Base-by-base conservation (phyloP, 2,888 invertebrate species). In the Lobophora halterata region DNA sequence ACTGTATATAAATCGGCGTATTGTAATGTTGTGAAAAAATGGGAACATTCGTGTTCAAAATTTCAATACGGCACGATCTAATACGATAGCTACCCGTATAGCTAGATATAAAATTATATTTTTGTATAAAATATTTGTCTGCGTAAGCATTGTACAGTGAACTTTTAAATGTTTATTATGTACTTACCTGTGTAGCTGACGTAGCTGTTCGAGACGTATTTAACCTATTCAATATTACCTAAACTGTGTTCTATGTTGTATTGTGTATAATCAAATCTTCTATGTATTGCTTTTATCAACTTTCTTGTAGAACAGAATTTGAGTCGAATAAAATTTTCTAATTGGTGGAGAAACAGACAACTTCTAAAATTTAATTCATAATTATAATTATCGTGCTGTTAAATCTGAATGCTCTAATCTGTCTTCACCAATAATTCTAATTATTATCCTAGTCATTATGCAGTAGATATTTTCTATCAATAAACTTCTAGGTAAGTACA, bases 111-210 rank as follows among this genome's bases (percentile, higher is more conserved):
- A 78, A 76, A 77, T 76, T 71, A 80, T 85, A 85, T 85, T 85
- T 85, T 85, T 85, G 82, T 85, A 85, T 74, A 79, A 61, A 69
- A 71, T 79, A 79, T 83, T 41, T 80, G 66, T 73, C 66, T 67
- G 72, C 71, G 62, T 58, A 63, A 73, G 71, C 71, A 69, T 68
- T 46, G 27, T 46, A 44, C 19, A 38, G 35, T 23, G 29, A n/a
- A n/a, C n/a, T n/a, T n/a, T n/a, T 49, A 40, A 37, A 36, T 29
- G 12, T 28, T 20, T 34, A 26, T 29, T 31, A 17, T 36, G 11
- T 41, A 21, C 25, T 26, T 31, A n/a, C n/a, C n/a, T n/a, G n/a
- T n/a, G n/a, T n/a, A n/a, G n/a, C n/a, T n/a, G n/a, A n/a, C n/a
- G n/a, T n/a, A n/a, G n/a, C n/a, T n/a, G 20, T 14, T 26, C 6